Base-by-base conservation (phyloP, 2,888 invertebrate species). In the Tuta absoluta region DNA sequence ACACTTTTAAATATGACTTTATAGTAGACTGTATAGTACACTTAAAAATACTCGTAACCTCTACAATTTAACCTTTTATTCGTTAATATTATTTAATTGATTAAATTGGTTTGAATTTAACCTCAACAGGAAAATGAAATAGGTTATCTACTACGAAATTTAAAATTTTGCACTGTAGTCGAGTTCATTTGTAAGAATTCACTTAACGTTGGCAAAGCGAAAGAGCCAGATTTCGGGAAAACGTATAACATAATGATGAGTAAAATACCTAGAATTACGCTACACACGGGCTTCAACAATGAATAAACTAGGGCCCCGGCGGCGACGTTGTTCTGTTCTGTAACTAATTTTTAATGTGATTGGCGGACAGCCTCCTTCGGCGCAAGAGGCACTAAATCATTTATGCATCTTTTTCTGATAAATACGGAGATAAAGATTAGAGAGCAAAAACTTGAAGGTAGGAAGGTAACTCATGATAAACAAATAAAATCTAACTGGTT, bases 331-430 rank as follows among this genome's bases (percentile, higher is more conserved):
- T 87, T 11, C 41, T 85, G 87, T 87, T 33, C 33, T n/a, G 41
- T 14, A 12, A 41, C 14, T 41, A 14, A 41, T 41, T 41, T 86
- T 86, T 89, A 89, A 89, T 87, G 86, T 86, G 87, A 89, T 88
- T 87, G 89, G 82, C 76, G 78, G 77, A 72, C 77, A 68, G 37
- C 72, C 69, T 62, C 68, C 62, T 72, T 72, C 73, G 78, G 75
- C 80, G 71, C 72, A 72, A 77, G 78, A 81, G 79, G 78, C 85
- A 79, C 81, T 89, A 87, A 85, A 91, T 89, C 88, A 90, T 86
- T 89, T 85, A 91, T 89, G 85, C 86, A 84, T 81, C 81, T 79
- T 78, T 77, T 72, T 71, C 66, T 14, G 72, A 59, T 70, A 82
- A 79, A 78, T 68, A 83, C 70, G 63, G 80, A 0, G 12, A 10